Base-by-base conservation (phyloP, 2,797 vertebrate species). In the Todus mexicanus region DNA sequence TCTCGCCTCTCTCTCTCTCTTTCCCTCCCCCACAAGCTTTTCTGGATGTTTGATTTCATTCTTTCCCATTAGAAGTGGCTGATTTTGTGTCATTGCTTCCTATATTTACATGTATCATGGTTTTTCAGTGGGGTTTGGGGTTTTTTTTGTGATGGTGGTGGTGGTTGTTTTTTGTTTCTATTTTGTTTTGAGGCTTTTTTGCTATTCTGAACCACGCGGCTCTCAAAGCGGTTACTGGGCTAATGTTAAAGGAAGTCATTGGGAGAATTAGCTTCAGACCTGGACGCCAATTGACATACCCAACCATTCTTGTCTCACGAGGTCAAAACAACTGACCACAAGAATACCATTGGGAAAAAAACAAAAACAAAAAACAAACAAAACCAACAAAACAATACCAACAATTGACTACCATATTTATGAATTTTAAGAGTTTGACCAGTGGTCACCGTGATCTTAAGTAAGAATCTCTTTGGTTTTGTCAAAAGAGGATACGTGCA, bases 221-320 rank as follows among this genome's bases (percentile, higher is more conserved):
- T 97, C 92, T 98, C 96, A 73, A 90, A 96, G 92, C 87, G 92
- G 83, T 94, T 95, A 96, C 97, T 95, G 92, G 95, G 93, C 97
- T 97, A 93, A 96, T 68, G 33, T 88, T 95, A 94, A 97, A 97
- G 96, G 92, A 94, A 96, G 92, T 93, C 93, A 76, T 10, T 65
- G 86, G 95, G 95, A 97, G 93, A 94, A 96, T 90, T 97, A 95
- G 84, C 75, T 95, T 93, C 95, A 94, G 93, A 94, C 73, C 87
- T 97, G 97, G 97, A 97, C 94, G 8, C 42, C 80, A 87, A 83
- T 53, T 79, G 94, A 83, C 59, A 22, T n/a, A 68, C 72, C 38
- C 63, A 68, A 4, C 63, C 0, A 0, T 74, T 83, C 75, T 53
- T 63, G 17, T 57, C 64, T 56, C 40, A 6, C 8, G 3, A 45